Evolutionary conservation across 2,113 vertebrate genomes (phyloP).

Genomic region (Spilogale gracilis): DNA sequence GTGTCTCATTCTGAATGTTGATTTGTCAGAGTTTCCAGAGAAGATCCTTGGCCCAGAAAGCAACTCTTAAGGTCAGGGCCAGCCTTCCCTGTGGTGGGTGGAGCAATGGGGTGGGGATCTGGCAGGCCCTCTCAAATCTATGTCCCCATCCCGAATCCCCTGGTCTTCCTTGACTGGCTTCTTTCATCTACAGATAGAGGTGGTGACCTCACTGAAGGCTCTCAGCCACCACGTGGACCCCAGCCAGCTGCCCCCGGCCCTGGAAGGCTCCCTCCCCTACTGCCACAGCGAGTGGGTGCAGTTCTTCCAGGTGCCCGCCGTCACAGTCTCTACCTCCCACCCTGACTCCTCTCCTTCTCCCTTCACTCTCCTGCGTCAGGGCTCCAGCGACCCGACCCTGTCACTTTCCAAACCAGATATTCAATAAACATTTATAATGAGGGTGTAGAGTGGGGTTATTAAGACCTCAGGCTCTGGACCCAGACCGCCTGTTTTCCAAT

Average conservation of each 20-base stretch:
- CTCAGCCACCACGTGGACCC: constrained; percentile 92
- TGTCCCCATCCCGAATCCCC: background rate
- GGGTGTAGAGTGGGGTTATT: background rate
- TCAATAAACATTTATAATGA: background rate
- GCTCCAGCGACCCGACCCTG: background rate
- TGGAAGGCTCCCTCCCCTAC: constrained; percentile 93
- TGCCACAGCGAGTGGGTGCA: constrained; percentile 95
- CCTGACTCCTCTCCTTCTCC: background rate
- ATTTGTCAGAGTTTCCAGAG: constrained; percentile 19
- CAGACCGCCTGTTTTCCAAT: background rate
- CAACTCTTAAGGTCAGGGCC: background rate
- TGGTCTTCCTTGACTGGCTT: background rate
- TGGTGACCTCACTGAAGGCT: constrained; percentile 91
- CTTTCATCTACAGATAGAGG: constrained; percentile 88
- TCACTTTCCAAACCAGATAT: background rate
- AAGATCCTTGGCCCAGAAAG: background rate
- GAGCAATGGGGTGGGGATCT: background rate
- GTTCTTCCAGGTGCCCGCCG: constrained; percentile 93
- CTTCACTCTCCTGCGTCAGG: background rate
- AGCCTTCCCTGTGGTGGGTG: background rate
- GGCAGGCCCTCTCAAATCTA: background rate
- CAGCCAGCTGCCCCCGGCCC: constrained; percentile 91
- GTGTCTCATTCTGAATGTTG: constrained; percentile 5
- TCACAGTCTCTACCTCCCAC: fast-evolving
- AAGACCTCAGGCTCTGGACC: background rate